phyloP scores from a whole-genome alignment of 2,888 invertebrate species.

The Andrena trimmerana region DNA sequence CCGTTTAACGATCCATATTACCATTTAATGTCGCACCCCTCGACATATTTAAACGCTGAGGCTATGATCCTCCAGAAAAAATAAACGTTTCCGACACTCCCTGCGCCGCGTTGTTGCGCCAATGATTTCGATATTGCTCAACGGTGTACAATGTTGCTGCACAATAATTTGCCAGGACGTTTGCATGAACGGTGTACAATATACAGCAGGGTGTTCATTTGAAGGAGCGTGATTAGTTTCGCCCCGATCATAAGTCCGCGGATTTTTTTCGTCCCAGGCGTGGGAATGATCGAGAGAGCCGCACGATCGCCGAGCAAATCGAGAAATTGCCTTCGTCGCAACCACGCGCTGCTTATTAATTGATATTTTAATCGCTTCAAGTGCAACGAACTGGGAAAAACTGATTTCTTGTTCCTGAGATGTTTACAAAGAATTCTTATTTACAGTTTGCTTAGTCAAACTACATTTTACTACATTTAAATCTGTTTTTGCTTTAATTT shows the following conservation, averaged over 20 bases:
- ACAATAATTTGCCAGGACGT: constrained; percentile 28
- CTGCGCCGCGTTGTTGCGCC: background rate
- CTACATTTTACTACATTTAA: background rate
- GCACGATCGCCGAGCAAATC: constrained; percentile 4
- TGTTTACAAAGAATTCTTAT: no score
- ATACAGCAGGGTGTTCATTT: constrained; percentile 35
- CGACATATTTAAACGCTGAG: background rate
- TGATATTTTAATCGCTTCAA: constrained; percentile 7
- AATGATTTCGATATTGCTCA: constrained; percentile 34
- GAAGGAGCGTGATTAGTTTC: constrained; percentile 40
- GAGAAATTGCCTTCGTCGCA: constrained; percentile 25
- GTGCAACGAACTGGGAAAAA: no score
- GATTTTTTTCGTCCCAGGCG: constrained; percentile 36
- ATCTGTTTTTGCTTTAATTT: background rate
- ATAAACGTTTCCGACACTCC: constrained; percentile 10
- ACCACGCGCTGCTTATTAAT: constrained; percentile 19
- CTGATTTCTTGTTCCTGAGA: no score
- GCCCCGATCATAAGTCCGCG: constrained; percentile 43
- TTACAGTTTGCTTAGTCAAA: background rate
- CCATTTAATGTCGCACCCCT: background rate
- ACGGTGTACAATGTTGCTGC: constrained; percentile 19
- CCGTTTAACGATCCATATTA: background rate
- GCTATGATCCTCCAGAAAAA: background rate
- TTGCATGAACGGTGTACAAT: constrained; percentile 38
- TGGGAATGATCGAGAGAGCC: constrained; percentile 45